Evolutionary conservation across 53 echinoderm and acorn worm genomes (phyloP).

Genomic region (Patiria pectinifera): DNA sequence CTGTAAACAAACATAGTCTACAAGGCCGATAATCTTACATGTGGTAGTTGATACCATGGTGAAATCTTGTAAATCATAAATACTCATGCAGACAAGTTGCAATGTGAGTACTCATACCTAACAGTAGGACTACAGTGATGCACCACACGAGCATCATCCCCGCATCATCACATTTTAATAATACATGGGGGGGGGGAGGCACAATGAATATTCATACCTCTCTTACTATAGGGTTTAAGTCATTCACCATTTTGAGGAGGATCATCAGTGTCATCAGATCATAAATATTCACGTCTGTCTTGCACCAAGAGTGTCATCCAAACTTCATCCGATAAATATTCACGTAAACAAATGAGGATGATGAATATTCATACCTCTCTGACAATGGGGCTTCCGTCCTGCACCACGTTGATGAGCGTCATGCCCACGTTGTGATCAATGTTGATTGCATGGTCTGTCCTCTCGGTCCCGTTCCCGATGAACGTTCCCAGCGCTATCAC

Average conservation of each 20-base stretch:
- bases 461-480: constrained; percentile 87
- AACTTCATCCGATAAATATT: not conserved
- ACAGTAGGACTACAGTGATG: no score
- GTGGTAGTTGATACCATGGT: no score
- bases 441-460: constrained; percentile 91
- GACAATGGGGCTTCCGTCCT: constrained; percentile 89
- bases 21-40: no score
- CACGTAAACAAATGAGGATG: not conserved
- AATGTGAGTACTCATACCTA: no score
- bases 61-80: no score
- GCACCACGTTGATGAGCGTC: constrained; percentile 79
- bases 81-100: no score
- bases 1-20: no score
- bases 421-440: constrained; percentile 93
- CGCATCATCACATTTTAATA: no score
- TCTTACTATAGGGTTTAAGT: no score
- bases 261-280: not conserved
- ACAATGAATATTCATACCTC: not conserved
- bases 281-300: not conserved
- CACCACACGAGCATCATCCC: no score
- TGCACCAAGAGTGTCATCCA: not conserved
- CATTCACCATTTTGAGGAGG: no score
- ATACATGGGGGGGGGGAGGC: not conserved
- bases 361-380: constrained; percentile 66
- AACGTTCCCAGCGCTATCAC: constrained; percentile 93